These are phyloP conservation scores for Elephas maximus DNA, from an alignment of 2,113 vertebrate species.

Conservation along the genomic window DNA sequence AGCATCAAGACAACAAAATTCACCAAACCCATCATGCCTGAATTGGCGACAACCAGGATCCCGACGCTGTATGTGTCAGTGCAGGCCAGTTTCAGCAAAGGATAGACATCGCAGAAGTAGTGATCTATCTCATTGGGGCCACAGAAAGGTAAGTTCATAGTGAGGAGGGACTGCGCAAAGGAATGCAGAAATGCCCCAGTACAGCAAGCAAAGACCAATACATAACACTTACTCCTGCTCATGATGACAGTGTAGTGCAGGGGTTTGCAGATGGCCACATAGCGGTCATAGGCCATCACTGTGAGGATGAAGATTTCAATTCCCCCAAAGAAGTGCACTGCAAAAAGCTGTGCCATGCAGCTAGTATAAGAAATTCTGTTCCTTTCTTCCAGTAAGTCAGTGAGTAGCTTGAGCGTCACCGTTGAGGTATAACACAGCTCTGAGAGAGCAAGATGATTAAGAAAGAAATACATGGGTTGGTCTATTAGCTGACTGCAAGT, in stretches of 20 bases:
- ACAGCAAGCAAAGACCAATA: conserved; percentile 43
- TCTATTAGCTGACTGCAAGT: conserved; percentile 41
- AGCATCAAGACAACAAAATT: conserved; percentile 20
- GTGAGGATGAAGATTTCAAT: conserved; percentile 57
- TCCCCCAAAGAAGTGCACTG: conserved; percentile 59
- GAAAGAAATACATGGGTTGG: conserved; percentile 79
- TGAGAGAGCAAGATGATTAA: conserved; percentile 68
- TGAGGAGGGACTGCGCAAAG: conserved; percentile 52
- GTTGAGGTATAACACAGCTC: conserved; percentile 77
- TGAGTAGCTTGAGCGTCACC: conserved; percentile 68
- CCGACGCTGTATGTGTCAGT: background rate
- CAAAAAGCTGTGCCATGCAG: conserved; percentile 62
- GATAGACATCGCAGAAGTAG: conserved; percentile 69
- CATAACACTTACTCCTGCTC: background rate
- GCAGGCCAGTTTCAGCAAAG: conserved; percentile 73
- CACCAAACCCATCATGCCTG: conserved; percentile 44
- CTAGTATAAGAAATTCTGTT: conserved; percentile 54
- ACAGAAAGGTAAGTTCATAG: conserved; percentile 51
- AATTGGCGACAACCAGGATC: conserved; percentile 48
- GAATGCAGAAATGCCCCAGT: conserved; percentile 64
- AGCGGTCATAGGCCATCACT: conserved; percentile 60
- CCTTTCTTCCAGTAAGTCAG: conserved; percentile 28
- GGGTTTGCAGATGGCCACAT: conserved; percentile 63
- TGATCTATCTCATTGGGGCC: conserved; percentile 70
- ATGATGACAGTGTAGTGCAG: conserved; percentile 62